Evolutionary conservation across 2,113 vertebrate species (phyloP), one percentile per base, ranked within the genome.

Genomic region (Urocynchramus pylzowi): DNA sequence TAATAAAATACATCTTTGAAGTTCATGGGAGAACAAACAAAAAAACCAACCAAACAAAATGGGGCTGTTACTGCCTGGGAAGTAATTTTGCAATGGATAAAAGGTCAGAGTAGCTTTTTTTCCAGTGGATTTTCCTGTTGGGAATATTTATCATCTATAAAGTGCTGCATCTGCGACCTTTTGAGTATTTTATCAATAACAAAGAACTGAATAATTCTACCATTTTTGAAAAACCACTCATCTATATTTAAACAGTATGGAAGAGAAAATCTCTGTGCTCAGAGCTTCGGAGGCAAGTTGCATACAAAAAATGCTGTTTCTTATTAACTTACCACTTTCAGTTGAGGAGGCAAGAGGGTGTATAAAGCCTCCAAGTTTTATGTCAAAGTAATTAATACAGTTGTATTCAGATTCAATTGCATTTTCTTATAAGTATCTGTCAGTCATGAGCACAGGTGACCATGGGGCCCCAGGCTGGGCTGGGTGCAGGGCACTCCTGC

Each of bases 141-240:
- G 89, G 95, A 85, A 92, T 96, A 96, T 97, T 97, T 94, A 96
- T 97, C 93, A 96, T 91, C 86, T 64, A 42, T 56, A 91, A 95
- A 97, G 76, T 89, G 85, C 93, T 96, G 97, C 78, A 92, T 97
- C 94, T 92, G 93, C 31, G 75, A 95, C 94, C 94, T 97, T 96
- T 97, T 88, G 88, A 97, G 93, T 92, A 91, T 94, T 97, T 95
- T 94, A 93, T 94, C 97, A 96, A 91, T 96, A 97, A 97, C 73
- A 97, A 92, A 95, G 88, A 89, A 75, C 80, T 96, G 92, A 97
- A 97, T 96, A 97, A 97, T 94, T 97, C 89, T 45, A 37, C 61
- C 82, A 37, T 84, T 96, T 90, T 95, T 96, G 63, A 82, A 89
- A 95, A 96, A 76, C 17, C 63, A 65, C 88, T 97, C 92, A 97